Evolutionary conservation across 2,113 vertebrate species (phyloP).

Genomic region (Neoarius graeffei): DNA sequence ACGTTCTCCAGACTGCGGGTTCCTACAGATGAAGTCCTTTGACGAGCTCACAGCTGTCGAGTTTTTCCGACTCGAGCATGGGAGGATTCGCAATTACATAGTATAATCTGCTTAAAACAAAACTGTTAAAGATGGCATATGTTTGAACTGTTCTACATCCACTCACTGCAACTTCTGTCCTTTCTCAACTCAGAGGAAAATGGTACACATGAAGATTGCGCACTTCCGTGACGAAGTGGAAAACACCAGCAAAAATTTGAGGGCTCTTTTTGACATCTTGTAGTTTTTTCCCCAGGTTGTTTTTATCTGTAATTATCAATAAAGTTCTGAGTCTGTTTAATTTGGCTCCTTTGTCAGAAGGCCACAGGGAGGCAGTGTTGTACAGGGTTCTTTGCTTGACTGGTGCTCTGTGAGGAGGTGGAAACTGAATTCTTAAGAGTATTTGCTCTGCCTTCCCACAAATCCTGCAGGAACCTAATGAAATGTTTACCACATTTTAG

Average conservation of each 20-base stretch:
- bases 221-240: conserved; percentile 66
- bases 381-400: not conserved
- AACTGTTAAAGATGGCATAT: too few relatives aligned
- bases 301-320: not conserved
- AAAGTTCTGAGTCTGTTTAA: too few relatives aligned
- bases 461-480: not conserved
- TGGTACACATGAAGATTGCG: conserved; percentile 67
- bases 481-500: conserved; percentile 34
- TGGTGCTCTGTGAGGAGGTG: too few relatives aligned
- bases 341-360: not conserved
- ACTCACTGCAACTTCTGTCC: not conserved
- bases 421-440: not conserved
- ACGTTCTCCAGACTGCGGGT: conserved; percentile 70
- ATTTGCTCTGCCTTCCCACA: not conserved
- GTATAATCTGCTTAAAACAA: conserved; percentile 57
- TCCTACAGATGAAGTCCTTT: conserved; percentile 68
- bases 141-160: not conserved
- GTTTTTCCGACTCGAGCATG: conserved; percentile 73
- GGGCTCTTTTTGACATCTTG: conserved; percentile 37
- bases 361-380: conserved; percentile 25
- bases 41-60: conserved; percentile 75
- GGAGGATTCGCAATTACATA: conserved; percentile 72
- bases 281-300: not conserved
- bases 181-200: conserved; percentile 62
- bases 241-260: conserved; percentile 50